Evolutionary conservation across 2,797 vertebrate genomes (phyloP), one percentile per base, ranked within the genome.

Genomic region (Tauraco hartlaubi): DNA sequence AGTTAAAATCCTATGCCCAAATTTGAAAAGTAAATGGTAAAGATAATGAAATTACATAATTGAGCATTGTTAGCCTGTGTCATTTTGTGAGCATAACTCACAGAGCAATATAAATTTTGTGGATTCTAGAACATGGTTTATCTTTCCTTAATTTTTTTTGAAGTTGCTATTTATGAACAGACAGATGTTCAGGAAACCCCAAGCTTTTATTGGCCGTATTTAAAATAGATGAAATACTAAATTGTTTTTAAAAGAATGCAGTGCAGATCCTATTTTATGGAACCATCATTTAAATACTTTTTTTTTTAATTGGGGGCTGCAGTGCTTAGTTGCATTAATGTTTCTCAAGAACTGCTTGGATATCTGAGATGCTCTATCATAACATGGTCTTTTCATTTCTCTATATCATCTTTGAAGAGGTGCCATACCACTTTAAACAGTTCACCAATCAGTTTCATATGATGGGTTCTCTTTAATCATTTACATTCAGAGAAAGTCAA

Each of bases 401-500:
- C 64, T 71, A 7, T 61, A 15, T 85, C 68, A 56, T 90, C 82
- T 94, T 97, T 96, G 90, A 93, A 84, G 91, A 92, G 76, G 79
- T 86, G 94, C 92, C 93, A 89, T 11, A 87, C 87, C 92, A 87
- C 97, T 97, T 97, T 86, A 97, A 97, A 96, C 94, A 95, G 94
- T 92, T 96, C 91, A 88, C 97, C 97, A 97, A 97, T 97, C 92
- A 93, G 94, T 98, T 97, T 95, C 95, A 94, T 85, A 82, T 79
- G 94, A 97, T 97, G 86, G 86, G 87, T 96, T 95, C 96, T 96
- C 97, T 98, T 98, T 98, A 98, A 97, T 98, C 97, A 98, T 98
- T 97, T 98, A 97, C 97, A 97, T 98, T 96, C 90, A 90, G 91
- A 97, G 97, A 96, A 98, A 97, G 97, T 95, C 93, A 98, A 97